Evolutionary conservation across 2,888 invertebrate genomes (phyloP), one percentile per base, ranked within the genome.

Genomic region (Eumacrocentrus americanus): DNA sequence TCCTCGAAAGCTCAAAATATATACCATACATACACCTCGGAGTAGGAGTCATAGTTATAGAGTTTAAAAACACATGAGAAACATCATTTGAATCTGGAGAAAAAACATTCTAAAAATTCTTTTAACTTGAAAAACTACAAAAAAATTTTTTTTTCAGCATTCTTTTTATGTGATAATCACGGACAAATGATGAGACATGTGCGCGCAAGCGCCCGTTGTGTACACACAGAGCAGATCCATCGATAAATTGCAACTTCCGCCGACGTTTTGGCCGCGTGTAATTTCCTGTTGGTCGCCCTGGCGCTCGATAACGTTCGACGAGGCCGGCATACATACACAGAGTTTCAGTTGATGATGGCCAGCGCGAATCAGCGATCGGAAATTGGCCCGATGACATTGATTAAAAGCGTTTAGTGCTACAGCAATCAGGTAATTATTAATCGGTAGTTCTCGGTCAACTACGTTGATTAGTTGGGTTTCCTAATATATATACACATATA

Each of bases 301-400:
- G 60, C 61, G 55, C 52, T 61, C 65, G 67, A 68, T 64, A 65
- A 69, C 63, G 64, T 64, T 65, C 65, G n/a, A n/a, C n/a, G n/a
- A n/a, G n/a, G n/a, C n/a, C n/a, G n/a, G 63, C 35, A 46, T 22
- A 35, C 50, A 61, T 50, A 42, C 16, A 46, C 12, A 23, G 12
- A 20, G 44, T 22, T 20, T 20, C 51, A 23, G 37, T 7, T 34
- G 52, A 51, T 50, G 44, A 42, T 22, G 58, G 64, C 62, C 61
- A 61, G 55, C 54, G 62, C 66, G 66, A 65, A 67, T 63, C 64
- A 60, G 55, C 59, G 72, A 78, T 79, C 79, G 80, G 79, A 78
- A 79, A 80, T 79, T 80, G 79, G 78, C 77, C 78, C 79, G 80
- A 80, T 79, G 80, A 79, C 80, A 79, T 78, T 80, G 79, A 80